Percentiles rank a stretch among this genome's conserved stretches.
Evolutionary conservation across 2,888 invertebrate genomes (phyloP).

Genomic region (Oscheius myriophilus): DNA sequence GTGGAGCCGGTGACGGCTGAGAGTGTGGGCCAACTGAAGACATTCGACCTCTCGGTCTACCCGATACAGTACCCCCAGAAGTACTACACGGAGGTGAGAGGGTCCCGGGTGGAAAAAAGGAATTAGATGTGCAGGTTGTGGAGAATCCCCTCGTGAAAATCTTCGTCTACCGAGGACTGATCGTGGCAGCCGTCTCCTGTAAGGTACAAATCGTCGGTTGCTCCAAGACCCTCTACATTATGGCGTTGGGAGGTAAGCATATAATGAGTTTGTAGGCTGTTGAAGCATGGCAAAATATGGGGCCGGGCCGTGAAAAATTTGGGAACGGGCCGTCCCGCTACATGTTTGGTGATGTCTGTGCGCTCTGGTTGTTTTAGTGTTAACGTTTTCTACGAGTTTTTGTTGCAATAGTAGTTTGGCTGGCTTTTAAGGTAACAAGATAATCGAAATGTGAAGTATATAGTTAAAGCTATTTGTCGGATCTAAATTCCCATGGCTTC

Average conservation of each 20-base stretch:
- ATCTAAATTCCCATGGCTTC: no score
- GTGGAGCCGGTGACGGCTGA: conserved; percentile 24
- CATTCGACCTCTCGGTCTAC: conserved; percentile 31
- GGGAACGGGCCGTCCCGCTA: no score
- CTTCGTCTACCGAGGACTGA: conserved; percentile 24
- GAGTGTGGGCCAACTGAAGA: conserved; percentile 25
- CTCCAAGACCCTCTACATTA: conserved; percentile 34
- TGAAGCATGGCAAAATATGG: no score
- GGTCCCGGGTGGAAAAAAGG: no score
- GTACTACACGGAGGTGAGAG: conserved; percentile 34
- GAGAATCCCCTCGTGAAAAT: conserved; percentile 34
- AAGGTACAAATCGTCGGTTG: conserved; percentile 31
- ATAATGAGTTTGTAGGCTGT: not conserved
- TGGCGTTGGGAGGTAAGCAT: conserved; percentile 37
- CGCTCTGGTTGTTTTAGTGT: no score
- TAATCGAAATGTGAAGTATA: no score
- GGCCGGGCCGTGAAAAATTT: no score
- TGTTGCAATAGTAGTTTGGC: no score
- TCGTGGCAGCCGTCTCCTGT: conserved; percentile 39
- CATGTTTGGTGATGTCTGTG: no score
- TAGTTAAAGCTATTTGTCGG: no score
- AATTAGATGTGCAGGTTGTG: conserved; percentile 9
- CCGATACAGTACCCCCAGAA: conserved; percentile 38
- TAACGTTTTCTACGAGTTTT: no score
- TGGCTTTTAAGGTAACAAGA: no score